Evolutionary conservation across 2,113 vertebrate genomes (phyloP).

Genomic region (Brienomyrus brachyistius): DNA sequence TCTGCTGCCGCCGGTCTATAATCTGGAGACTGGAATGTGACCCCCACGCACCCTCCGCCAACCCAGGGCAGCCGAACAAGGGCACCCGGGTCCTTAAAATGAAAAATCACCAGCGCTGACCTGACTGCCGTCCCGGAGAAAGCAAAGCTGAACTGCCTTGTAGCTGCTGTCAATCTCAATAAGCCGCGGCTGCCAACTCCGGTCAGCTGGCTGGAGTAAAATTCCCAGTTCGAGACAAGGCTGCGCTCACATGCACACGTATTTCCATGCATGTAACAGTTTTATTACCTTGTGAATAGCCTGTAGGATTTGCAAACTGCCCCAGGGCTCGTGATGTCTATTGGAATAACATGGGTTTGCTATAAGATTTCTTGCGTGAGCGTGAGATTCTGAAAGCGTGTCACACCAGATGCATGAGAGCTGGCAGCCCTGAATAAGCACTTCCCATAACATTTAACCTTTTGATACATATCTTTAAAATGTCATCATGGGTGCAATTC

Average conservation of each 20-base stretch:
- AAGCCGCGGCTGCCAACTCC: background rate
- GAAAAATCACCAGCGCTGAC: background rate
- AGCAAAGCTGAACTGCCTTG: background rate
- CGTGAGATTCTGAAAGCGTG: background rate
- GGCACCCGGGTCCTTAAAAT: background rate
- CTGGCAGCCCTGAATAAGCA: background rate
- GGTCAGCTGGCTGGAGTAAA: background rate
- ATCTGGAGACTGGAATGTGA: background rate
- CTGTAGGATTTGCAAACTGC: background rate
- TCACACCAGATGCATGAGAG: background rate
- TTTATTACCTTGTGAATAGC: background rate
- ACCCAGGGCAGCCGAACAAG: background rate
- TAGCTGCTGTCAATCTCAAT: background rate
- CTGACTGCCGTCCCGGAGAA: background rate
- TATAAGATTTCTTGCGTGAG: background rate
- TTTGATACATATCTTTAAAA: no score
- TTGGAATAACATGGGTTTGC: background rate
- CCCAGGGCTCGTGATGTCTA: background rate
- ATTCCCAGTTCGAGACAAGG: background rate
- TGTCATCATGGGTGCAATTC: background rate
- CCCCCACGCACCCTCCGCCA: background rate
- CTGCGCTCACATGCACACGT: background rate
- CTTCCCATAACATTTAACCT: background rate
- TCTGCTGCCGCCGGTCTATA: background rate
- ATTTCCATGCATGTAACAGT: background rate